phyloP scores from a whole-genome alignment of 64 coral and sea anemone genomes.

The Montipora sp. region DNA sequence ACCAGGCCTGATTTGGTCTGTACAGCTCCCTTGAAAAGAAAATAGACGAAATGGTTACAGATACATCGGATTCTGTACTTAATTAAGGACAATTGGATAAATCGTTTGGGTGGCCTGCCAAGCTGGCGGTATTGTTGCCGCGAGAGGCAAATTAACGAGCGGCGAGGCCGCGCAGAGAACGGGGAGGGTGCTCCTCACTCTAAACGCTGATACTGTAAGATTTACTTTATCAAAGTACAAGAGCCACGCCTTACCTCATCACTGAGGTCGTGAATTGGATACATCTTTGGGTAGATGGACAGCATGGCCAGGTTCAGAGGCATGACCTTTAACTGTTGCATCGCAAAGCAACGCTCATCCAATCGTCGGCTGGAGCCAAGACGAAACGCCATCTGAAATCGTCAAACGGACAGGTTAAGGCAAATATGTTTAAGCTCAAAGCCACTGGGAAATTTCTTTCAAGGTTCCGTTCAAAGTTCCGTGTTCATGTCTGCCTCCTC shows the following conservation, averaged over 20 bases:
- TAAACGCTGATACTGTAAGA: too few relatives aligned
- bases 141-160: too few relatives aligned
- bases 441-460: background rate
- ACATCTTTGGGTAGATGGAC: conserved; percentile 85
- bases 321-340: conserved; percentile 97
- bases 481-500: too few relatives aligned
- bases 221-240: too few relatives aligned
- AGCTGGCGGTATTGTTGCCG: too few relatives aligned
- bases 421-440: background rate
- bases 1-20: conserved; percentile 84
- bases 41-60: background rate
- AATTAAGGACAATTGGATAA: too few relatives aligned
- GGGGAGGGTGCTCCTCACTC: too few relatives aligned
- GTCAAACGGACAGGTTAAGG: too few relatives aligned
- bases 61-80: too few relatives aligned
- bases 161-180: too few relatives aligned
- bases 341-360: conserved; percentile 88
- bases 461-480: too few relatives aligned
- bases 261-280: conserved; percentile 85
- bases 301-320: conserved; percentile 85
- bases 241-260: conserved; percentile 69
- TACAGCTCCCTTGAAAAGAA: conserved; percentile 71
- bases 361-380: conserved; percentile 79
- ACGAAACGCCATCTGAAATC: conserved; percentile 83
- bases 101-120: too few relatives aligned